Evolutionary conservation across 2,888 invertebrate species (phyloP).

Genomic region (Plusia festucae): DNA sequence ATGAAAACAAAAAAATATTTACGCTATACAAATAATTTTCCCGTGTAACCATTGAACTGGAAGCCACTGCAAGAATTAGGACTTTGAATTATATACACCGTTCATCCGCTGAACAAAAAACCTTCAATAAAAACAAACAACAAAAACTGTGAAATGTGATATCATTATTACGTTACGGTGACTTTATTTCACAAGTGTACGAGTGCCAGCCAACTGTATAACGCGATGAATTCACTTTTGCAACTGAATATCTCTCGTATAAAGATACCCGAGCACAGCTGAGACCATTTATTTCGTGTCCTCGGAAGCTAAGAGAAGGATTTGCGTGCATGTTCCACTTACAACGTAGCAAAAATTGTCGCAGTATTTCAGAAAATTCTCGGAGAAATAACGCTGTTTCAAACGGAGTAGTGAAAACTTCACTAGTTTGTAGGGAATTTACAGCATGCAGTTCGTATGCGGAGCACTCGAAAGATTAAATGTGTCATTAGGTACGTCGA

Average conservation of each 20-base stretch:
- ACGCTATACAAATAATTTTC: background rate
- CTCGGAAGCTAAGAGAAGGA: slow-evolving; percentile 8
- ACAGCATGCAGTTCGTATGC: slow-evolving; percentile 2
- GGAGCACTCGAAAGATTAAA: slow-evolving; percentile 21
- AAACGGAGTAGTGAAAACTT: slow-evolving; percentile 14
- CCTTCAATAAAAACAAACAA: background rate
- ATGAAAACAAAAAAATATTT: background rate
- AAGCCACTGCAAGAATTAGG: background rate
- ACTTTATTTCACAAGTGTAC: slow-evolving; percentile 12
- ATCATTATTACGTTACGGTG: slow-evolving; percentile 11
- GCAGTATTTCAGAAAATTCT: slow-evolving; percentile 18
- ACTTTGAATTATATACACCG: background rate
- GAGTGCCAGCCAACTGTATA: slow-evolving; percentile 2
- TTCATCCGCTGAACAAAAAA: slow-evolving; percentile 4
- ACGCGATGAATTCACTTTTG: slow-evolving; percentile 15
- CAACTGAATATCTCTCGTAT: slow-evolving; percentile 3
- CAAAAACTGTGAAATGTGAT: background rate
- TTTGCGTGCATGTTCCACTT: slow-evolving; percentile 16
- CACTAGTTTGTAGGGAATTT: slow-evolving; percentile 12
- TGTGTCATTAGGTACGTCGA: slow-evolving; percentile 1
- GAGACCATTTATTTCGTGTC: slow-evolving; percentile 16
- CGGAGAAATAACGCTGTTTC: slow-evolving; percentile 11
- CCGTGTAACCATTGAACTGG: background rate
- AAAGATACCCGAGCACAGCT: slow-evolving; percentile 8
- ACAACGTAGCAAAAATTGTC: slow-evolving; percentile 19